These are phyloP conservation scores for Xiphias gladius DNA, from an alignment of 2,113 vertebrate genomes.

Conservation along the genomic window DNA sequence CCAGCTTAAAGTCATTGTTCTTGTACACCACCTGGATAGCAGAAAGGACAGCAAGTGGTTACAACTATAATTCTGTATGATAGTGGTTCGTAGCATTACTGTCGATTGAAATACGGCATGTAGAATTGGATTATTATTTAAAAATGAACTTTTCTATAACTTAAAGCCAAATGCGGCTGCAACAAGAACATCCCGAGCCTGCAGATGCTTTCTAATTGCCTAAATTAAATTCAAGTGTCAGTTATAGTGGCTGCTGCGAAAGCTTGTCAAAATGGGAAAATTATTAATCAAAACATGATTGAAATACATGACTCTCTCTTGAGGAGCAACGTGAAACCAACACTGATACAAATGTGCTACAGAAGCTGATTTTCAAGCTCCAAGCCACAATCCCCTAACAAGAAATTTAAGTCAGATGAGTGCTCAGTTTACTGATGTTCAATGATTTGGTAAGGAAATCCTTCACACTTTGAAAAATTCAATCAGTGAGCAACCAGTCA, in stretches of 20 bases:
- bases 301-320: neutral
- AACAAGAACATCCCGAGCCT: slow-evolving; percentile 13
- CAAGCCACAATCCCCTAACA: neutral
- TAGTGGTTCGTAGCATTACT: neutral
- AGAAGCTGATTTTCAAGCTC: slow-evolving; percentile 3
- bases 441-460: slow-evolving; percentile 16
- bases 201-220: slow-evolving; percentile 49
- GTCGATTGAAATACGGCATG: neutral
- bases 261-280: slow-evolving; percentile 32
- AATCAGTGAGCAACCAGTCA: slow-evolving; percentile 11
- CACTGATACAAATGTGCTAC: neutral
- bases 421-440: slow-evolving; percentile 12
- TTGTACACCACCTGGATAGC: slow-evolving; percentile 93
- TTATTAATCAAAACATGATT: slow-evolving; percentile 17
- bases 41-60: neutral
- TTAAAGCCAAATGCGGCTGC: slow-evolving; percentile 13
- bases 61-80: neutral
- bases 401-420: slow-evolving; percentile 19
- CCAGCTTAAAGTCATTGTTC: slow-evolving; percentile 97
- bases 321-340: neutral
- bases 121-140: neutral
- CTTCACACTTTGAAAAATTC: slow-evolving; percentile 1
- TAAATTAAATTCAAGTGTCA: slow-evolving; percentile 53
- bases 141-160: neutral
- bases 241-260: slow-evolving; percentile 24